Percentiles rank a stretch among this genome's conserved stretches.
These are phyloP conservation scores for Platichthys stellatus DNA, from an alignment of 2,113 vertebrate genomes.

Conservation along the genomic window DNA sequence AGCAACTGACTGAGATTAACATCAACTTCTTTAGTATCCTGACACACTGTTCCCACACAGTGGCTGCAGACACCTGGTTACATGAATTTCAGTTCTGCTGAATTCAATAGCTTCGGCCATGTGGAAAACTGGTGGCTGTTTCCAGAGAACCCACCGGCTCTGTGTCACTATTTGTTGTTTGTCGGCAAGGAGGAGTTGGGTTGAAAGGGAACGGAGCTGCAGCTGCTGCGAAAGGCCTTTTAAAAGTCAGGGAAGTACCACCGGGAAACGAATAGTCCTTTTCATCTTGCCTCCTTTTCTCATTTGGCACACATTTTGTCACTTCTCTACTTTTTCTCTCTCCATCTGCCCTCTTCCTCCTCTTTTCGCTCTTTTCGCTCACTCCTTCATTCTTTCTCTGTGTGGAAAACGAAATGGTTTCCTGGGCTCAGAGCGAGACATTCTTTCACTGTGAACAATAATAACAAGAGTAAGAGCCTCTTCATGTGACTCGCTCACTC, in stretches of 20 bases:
- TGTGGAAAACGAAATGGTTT: constrained; percentile 82
- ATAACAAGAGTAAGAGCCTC: constrained; percentile 73
- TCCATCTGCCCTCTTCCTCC: constrained; percentile 70
- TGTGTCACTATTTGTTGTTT: constrained; percentile 66
- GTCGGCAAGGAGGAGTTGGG: constrained; percentile 50
- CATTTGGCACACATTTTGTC: constrained; percentile 75
- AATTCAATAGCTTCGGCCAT: constrained; percentile 43
- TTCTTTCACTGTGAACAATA: constrained; percentile 78
- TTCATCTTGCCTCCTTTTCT: constrained; percentile 75
- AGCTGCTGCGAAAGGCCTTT: constrained; percentile 65
- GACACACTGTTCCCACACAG: constrained; percentile 21
- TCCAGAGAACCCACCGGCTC: constrained; percentile 51
- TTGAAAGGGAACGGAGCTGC: constrained; percentile 69
- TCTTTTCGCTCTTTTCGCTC: constrained; percentile 59
- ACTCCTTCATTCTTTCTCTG: constrained; percentile 60
- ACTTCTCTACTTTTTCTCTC: constrained; percentile 45
- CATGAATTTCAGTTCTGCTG: constrained; percentile 51
- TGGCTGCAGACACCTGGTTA: constrained; percentile 55
- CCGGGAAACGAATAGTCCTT: constrained; percentile 68
- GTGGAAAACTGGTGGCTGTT: constrained; percentile 49
- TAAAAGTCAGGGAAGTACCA: constrained; percentile 68
- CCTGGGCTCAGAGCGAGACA: constrained; percentile 77
- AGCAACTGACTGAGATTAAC: constrained; percentile 12
- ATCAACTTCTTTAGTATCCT: constrained; percentile 16
- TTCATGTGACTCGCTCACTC: constrained; percentile 68